Base-by-base conservation (phyloP, 2,888 invertebrate species). In the Unio delphinus region DNA sequence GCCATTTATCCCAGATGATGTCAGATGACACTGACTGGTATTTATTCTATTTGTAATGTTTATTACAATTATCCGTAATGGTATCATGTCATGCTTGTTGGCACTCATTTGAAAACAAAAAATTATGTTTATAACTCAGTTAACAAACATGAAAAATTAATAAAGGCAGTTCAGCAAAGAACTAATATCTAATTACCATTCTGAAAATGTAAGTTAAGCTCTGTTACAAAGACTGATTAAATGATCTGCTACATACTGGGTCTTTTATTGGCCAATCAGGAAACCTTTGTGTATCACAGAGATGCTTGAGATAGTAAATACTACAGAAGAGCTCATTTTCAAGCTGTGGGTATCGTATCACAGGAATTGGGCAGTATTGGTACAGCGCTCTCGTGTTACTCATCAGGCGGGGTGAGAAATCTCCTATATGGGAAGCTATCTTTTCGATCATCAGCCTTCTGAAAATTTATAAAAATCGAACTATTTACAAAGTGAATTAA, bases 241-340 rank as follows among this genome's bases (percentile, higher is more conserved):
- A 11, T 15, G 23, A 5, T 20, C 4, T 45, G 55, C 61, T 66
- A 91, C 93, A 92, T 90, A 97, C 97, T 63, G 99, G 97, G 87
- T 98, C 95, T 23, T 95, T 94, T 88, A 99, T 98, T 4, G 97
- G 96, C 99, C 99, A 99, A 89, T 98, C 95, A 7, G 98, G 98
- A 91, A 99, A 99, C 83, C 93, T 87, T 54, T 81, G 91, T 8
- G 93, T 94, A 91, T 99, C 97, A 91, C 98, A 98, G 80, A 99
- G 92, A 91, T 99, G 98, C 4, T 98, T 92, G 87, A 99, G 92
- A 91, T 99, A 99, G 92, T 98, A 99, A 90, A 97, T 97, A 91
- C 96, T 97, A 91, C 99, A 99, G 93, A 99, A 99, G 67, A 99
- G 92, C 92, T 99, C 99, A 83, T 94, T 93, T 86, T 97, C 96